Base-by-base conservation (phyloP, 2,797 vertebrate species). In the Heliangelus exortis region DNA sequence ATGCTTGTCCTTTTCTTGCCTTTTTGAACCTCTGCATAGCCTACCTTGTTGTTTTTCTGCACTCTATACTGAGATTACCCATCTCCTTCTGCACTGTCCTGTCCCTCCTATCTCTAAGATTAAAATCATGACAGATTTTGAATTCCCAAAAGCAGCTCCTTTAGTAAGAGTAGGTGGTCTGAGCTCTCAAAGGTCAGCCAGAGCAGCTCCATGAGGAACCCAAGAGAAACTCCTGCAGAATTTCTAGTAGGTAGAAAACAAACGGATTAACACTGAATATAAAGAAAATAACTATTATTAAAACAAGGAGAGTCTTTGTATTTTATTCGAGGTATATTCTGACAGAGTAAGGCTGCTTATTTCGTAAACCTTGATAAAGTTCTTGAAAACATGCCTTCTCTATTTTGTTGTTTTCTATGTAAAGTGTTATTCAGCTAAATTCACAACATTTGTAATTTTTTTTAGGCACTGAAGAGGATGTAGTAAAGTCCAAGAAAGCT, bases 381-480 rank as follows among this genome's bases (percentile, higher is more conserved):
- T 84, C 84, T 77, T 61, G 22, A 87, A 87, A 94, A 57, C 14
- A 4, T 54, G 79, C 14, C 7, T 63, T 76, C 29, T 22, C 41
- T 75, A 89, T 94, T 75, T 31, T 33, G 15, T 66, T 78, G n/a
- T 6, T 92, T 92, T 88, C 7, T 74, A 68, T 80, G 85, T 82
- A 36, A 90, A 90, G 77, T 41, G 34, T 20, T 76, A 51, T 18
- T 89, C n/a, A 71, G 21, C 34, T 73, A 54, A 92, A 67, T 62
- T 95, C 23, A 51, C 58, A 92, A 43, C 86, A 25, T 94, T 96
- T 96, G 36, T 51, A 43, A 91, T 90, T 83, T 45, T 75, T 68
- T 95, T 89, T 93, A 99, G 99, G 98, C 76, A 98, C 98, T 9
- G 99, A 99, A 75, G 98, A 99, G 93, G 99, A 99, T 75, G 98